Evolutionary conservation across 2,797 vertebrate species (phyloP), one percentile per base, ranked within the genome.

Genomic region (Macropodus opercularis): DNA sequence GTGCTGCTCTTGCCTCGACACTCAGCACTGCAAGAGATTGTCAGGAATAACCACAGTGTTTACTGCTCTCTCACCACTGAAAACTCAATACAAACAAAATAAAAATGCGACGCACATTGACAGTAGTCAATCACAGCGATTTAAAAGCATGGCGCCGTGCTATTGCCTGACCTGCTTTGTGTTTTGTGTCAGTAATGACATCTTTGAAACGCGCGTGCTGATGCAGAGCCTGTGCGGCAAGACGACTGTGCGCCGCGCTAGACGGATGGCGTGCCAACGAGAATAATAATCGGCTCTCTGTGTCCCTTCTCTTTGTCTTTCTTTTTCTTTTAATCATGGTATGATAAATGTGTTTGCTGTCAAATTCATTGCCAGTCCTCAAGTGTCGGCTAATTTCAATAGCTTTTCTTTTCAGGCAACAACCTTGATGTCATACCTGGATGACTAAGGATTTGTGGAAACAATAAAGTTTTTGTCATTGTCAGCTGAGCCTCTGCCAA

Each of bases 111-210:
- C 0, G 0, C 43, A 40, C 62, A 56, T 26, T 22, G 55, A 61
- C 47, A 31, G 34, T 42, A 15, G 18, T 38, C 8, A 1, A 64
- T 75, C 10, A 9, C 19, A 19, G 51, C 32, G 49, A 62, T 76
- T 71, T 69, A 60, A 70, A 72, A 59, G n/a, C 19, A 24, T 1
- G 22, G 18, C 55, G 36, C 46, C 1, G 38, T 36, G 48, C 51
- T 6, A 15, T 48, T 35, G 27, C 39, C 1, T 47, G 46, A 68
- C 69, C 68, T 3, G 34, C 40, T 69, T 39, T 24, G 22, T 38
- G 63, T 70, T 73, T 63, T 39, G 63, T 74, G 75, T 80, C 65
- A 73, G 57, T 41, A 42, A 70, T 56, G 44, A 56, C 59, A 66
- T 77, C 51, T 75, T 72, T 67, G 48, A 55, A 66, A 70, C 35